A percentile compares a stretch with the other conserved stretches of the same genome.
These are phyloP conservation scores for Platalea minor DNA, from an alignment of 2,797 vertebrate genomes.

Conservation along the genomic window DNA sequence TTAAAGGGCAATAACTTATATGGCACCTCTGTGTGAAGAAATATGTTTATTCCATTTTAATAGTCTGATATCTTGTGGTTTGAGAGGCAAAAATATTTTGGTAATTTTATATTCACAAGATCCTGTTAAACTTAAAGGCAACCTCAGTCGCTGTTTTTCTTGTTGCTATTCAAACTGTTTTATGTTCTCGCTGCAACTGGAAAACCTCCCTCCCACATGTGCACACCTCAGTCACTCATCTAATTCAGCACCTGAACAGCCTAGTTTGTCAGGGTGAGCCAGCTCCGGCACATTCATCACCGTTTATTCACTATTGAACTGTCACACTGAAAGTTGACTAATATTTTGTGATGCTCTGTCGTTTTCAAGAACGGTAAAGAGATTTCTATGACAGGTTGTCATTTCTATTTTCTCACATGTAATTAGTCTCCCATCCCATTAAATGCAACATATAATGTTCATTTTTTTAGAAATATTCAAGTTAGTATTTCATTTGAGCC, in stretches of 20 bases:
- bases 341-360: not conserved
- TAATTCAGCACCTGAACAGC: not conserved
- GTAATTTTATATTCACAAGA: not conserved
- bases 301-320: not conserved
- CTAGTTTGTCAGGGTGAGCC: not conserved
- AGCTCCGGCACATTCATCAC: not conserved
- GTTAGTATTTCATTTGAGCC: not conserved
- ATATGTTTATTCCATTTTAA: not conserved
- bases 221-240: not conserved
- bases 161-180: not conserved
- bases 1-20: not conserved
- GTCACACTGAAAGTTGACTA: not conserved
- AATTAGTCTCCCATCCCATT: constrained; percentile 3
- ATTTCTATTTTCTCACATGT: constrained; percentile 32
- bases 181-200: not conserved
- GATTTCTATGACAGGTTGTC: not conserved
- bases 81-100: not conserved
- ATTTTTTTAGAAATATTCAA: not conserved
- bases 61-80: not conserved
- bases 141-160: not conserved
- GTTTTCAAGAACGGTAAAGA: not conserved
- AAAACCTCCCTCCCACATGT: not conserved
- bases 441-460: not conserved
- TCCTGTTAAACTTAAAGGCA: not conserved
- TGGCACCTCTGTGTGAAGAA: not conserved